phyloP scores from a whole-genome alignment of 1,140 invertebrate species.

The Bemisia tabaci region DNA sequence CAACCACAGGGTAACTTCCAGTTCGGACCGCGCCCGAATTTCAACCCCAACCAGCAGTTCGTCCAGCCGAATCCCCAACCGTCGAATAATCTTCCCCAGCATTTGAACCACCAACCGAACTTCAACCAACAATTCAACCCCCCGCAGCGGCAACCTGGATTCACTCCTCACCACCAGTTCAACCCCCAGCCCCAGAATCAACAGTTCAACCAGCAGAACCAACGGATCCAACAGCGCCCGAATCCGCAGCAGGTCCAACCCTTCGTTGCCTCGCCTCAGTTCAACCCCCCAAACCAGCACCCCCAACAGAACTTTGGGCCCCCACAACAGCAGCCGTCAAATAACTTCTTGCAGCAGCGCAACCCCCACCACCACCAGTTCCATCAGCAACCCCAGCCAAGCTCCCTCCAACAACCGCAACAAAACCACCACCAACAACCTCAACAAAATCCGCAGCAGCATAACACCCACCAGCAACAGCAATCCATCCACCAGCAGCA shows the following conservation, averaged over 20 bases:
- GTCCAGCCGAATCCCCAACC: background rate
- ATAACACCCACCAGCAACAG: constrained; percentile 26
- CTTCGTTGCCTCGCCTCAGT: constrained; percentile 3
- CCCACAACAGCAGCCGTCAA: constrained; percentile 10
- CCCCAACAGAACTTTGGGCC: constrained; percentile 9
- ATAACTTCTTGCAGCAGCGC: constrained; percentile 24
- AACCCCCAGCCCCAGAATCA: constrained; percentile 3
- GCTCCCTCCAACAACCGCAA: constrained; percentile 23
- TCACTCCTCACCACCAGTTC: background rate
- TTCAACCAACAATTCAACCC: background rate
- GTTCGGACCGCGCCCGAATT: background rate
- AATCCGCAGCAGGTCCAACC: background rate
- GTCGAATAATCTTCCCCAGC: background rate
- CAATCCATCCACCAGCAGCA: constrained; percentile 24
- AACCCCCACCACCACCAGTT: constrained; percentile 10
- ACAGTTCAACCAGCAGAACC: constrained; percentile 9
- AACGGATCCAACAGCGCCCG: background rate
- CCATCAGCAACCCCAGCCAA: constrained; percentile 23
- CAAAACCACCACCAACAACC: constrained; percentile 29
- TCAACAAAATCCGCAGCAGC: constrained; percentile 25
- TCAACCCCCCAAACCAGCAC: constrained; percentile 13
- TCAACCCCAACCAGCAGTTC: background rate
- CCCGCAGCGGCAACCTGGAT: background rate
- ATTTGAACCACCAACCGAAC: background rate
- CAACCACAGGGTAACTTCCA: background rate